Conservation (phyloP, 1,140 invertebrate species). For the Drosophila mojavensis region DNA sequence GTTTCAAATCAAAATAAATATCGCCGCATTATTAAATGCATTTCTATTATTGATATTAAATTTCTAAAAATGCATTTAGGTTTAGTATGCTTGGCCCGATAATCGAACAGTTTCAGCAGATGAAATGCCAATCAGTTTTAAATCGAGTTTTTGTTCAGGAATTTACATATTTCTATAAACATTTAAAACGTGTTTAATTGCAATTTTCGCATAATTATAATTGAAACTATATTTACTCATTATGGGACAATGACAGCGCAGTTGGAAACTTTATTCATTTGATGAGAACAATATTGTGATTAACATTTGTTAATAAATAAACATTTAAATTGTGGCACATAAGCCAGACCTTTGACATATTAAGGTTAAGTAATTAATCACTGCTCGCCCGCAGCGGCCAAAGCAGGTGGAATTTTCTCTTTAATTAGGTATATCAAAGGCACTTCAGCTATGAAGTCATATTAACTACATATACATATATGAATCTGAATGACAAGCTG, state of each 20-base stretch:
- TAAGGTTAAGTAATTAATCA: neutral
- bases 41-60: slow-evolving; percentile 18
- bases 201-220: too few species aligned
- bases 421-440: slow-evolving; percentile 33
- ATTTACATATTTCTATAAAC: too few species aligned
- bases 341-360: too few species aligned
- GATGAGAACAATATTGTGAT: too few species aligned
- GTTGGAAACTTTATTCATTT: neutral
- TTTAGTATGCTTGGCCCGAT: neutral
- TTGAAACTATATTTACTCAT: too few species aligned
- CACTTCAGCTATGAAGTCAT: slow-evolving; percentile 2
- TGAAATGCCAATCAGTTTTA: neutral
- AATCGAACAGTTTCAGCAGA: neutral
- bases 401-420: slow-evolving; percentile 4
- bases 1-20: neutral
- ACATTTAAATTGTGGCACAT: too few species aligned
- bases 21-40: slow-evolving; percentile 4
- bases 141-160: neutral
- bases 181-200: too few species aligned
- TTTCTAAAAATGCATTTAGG: slow-evolving; percentile 5
- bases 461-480: slow-evolving; percentile 32
- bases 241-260: too few species aligned
- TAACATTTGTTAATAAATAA: too few species aligned
- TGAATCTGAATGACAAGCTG: slow-evolving; percentile 12
- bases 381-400: neutral